Evolutionary conservation across 2,797 vertebrate genomes (phyloP).

Genomic region (Amblyopsis hoosieri): DNA sequence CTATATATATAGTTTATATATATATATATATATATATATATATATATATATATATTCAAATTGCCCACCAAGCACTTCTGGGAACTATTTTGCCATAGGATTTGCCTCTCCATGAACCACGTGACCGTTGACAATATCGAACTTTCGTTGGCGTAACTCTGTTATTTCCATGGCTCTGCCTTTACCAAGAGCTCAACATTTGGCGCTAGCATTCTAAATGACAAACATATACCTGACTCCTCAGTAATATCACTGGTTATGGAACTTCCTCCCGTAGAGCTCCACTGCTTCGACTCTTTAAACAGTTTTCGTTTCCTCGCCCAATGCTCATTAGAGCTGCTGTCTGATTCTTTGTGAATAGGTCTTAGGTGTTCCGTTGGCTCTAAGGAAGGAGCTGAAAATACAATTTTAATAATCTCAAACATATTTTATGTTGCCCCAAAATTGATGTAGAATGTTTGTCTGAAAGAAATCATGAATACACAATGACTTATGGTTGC

Average conservation of each 20-base stretch:
- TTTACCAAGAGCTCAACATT: too few species aligned
- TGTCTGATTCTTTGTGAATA: conserved; percentile 73
- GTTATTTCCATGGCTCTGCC: too few species aligned
- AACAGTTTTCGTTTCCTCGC: conserved; percentile 84
- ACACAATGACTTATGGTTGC: conserved; percentile 71
- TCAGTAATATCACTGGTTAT: conserved; percentile 86
- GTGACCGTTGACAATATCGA: too few species aligned
- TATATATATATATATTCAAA: too few species aligned
- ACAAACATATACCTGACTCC: conserved; percentile 77
- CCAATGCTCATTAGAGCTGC: conserved; percentile 79
- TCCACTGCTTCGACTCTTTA: conserved; percentile 84
- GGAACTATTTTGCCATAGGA: too few species aligned
- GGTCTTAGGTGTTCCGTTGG: conserved; percentile 71
- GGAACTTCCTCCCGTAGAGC: conserved; percentile 84
- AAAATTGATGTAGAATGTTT: not conserved
- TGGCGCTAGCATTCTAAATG: not conserved
- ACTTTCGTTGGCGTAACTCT: too few species aligned
- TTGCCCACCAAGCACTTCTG: too few species aligned
- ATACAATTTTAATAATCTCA: not conserved
- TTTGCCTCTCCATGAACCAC: too few species aligned
- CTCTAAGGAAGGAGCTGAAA: conserved; percentile 58
- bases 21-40: too few species aligned
- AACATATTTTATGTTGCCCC: not conserved
- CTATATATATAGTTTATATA: too few species aligned
- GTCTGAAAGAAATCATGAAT: not conserved